Percentiles rank a stretch among this genome's conserved stretches.
Evolutionary conservation across 2,888 invertebrate species (phyloP).

Genomic region (Adelognathus sp.): DNA sequence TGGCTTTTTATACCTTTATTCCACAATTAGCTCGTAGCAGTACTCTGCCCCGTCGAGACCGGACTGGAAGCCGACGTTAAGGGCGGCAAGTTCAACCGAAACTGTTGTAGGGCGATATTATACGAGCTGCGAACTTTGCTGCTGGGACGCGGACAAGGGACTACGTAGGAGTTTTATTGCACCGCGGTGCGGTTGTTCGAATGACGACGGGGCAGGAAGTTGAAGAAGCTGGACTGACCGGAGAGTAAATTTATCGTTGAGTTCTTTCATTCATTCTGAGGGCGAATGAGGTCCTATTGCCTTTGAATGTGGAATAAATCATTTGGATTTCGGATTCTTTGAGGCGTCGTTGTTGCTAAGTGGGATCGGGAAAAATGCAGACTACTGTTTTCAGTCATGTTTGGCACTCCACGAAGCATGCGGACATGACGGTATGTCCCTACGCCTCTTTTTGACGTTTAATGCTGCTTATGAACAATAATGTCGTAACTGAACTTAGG

Average conservation of each 20-base stretch:
- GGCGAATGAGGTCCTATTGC: not conserved
- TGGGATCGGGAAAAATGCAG: too few relatives aligned
- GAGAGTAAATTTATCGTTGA: not conserved
- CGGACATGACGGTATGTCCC: too few relatives aligned
- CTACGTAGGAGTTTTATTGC: slow-evolving; percentile 6
- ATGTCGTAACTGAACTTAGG: too few relatives aligned
- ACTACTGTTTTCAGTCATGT: too few relatives aligned
- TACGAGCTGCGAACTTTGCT: slow-evolving; percentile 6
- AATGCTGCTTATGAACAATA: too few relatives aligned
- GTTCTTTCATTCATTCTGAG: not conserved
- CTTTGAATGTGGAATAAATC: too few relatives aligned
- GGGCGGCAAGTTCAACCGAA: slow-evolving; percentile 18
- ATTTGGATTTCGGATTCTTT: too few relatives aligned
- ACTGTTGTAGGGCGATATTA: not conserved
- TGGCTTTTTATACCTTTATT: slow-evolving; percentile 57
- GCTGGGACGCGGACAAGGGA: not conserved
- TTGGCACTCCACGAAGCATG: too few relatives aligned
- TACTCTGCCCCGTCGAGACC: not conserved
- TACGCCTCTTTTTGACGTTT: too few relatives aligned
- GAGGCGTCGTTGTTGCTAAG: too few relatives aligned
- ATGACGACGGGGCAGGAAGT: slow-evolving; percentile 14
- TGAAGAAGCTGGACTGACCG: not conserved
- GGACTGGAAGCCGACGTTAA: not conserved
- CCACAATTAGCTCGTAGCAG: slow-evolving; percentile 54
- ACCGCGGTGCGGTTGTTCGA: not conserved